Evolutionary conservation across 2,113 vertebrate species (phyloP).

Genomic region (Paramormyrops kingsleyae): DNA sequence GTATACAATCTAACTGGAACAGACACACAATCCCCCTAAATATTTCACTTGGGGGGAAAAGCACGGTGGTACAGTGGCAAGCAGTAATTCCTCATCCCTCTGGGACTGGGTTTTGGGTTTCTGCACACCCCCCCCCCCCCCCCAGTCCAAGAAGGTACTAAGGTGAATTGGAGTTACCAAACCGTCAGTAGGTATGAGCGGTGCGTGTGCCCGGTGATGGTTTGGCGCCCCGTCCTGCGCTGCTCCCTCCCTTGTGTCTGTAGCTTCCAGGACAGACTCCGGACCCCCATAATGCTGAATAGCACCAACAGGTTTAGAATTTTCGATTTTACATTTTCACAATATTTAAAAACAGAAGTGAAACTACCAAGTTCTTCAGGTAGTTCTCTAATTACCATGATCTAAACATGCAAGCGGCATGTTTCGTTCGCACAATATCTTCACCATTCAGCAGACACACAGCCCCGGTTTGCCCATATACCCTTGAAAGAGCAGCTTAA

Average conservation of each 20-base stretch:
- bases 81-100: not conserved
- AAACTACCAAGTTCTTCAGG: not conserved
- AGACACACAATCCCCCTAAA: not conserved
- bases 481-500: not conserved
- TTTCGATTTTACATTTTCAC: not conserved
- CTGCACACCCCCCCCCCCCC: not conserved
- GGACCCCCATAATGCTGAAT: not conserved
- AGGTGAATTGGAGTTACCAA: not conserved
- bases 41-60: not conserved
- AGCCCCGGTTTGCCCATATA: not conserved
- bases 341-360: not conserved
- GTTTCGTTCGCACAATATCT: not conserved
- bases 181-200: not conserved
- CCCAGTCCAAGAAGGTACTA: not conserved
- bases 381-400: not conserved
- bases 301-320: not conserved
- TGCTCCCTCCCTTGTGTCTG: not conserved
- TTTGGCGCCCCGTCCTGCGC: not conserved
- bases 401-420: not conserved
- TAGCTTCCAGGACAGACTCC: not conserved
- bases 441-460: not conserved
- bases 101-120: not conserved
- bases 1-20: not conserved
- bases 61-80: not conserved
- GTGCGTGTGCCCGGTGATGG: not conserved